These are phyloP conservation scores for Melanargia galathea DNA, from an alignment of 2,888 invertebrate species.

Conservation along the genomic window DNA sequence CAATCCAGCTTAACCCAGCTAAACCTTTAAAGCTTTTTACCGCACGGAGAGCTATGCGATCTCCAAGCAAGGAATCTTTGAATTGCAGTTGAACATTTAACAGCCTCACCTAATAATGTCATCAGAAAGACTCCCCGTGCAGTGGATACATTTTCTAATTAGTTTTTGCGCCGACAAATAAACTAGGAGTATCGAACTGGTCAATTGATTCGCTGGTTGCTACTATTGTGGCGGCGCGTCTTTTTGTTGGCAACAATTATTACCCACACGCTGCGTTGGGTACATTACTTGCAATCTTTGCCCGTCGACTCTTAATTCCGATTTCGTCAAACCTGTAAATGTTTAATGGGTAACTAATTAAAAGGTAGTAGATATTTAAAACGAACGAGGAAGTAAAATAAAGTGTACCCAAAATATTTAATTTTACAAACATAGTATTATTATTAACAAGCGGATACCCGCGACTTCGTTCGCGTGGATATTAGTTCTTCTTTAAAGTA, in stretches of 20 bases:
- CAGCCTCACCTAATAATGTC: conserved; percentile 24
- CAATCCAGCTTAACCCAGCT: too few species aligned
- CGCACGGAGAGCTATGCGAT: conserved; percentile 13
- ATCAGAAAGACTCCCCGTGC: conserved; percentile 15
- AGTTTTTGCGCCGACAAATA: conserved; percentile 26
- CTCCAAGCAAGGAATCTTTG: conserved; percentile 14
- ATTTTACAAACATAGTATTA: too few species aligned
- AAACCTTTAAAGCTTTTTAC: conserved; percentile 15
- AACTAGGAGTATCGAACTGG: conserved; percentile 21
- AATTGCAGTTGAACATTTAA: conserved; percentile 17
- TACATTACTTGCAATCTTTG: conserved; percentile 27
- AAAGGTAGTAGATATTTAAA: not conserved
- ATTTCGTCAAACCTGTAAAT: conserved; percentile 7
- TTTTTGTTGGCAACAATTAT: conserved; percentile 55
- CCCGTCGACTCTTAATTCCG: not conserved
- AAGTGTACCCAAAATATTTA: too few species aligned
- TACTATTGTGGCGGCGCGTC: conserved; percentile 24
- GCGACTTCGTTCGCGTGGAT: too few species aligned
- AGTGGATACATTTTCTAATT: conserved; percentile 27
- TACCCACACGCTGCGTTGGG: conserved; percentile 49
- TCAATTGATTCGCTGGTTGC: conserved; percentile 15
- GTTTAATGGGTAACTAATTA: not conserved
- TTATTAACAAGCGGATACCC: too few species aligned
- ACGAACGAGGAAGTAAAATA: not conserved
- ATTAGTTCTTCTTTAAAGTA: too few species aligned